Base-by-base conservation (phyloP, 2,888 invertebrate genomes). In the Lasioglossum oenotherae region DNA sequence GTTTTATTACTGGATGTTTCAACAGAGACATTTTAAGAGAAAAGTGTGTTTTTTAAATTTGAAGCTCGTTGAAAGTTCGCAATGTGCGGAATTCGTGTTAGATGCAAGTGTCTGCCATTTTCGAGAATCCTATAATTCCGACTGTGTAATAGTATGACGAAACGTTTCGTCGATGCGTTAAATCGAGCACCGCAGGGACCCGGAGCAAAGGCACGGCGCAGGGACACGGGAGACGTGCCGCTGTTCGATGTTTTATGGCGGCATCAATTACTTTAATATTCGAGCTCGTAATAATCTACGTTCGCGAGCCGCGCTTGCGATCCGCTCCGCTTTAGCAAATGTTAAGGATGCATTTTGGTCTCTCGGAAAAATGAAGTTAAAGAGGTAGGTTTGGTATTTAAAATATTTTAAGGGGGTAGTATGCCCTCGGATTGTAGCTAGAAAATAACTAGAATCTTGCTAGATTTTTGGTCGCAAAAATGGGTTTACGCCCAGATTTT, bases 191-290 rank as follows among this genome's bases (percentile, higher is more conserved):
- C 72, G 27, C 67, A 35, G 80, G 80, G 74, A 74, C 75, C 35
- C 71, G 64, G 60, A 49, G 72, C 76, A 35, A 49, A 74, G 83
- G 44, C 86, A 84, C 87, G 79, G 81, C 6, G 88, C 90, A 89
- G 89, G 87, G 91, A 93, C 93, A 91, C 89, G 89, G 72, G 53
- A 89, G 89, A 90, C 83, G 86, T 83, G 88, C 80, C 89, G 91
- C 84, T 90, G 90, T 89, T 84, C 89, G 92, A 87, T 78, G 91
- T 92, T 94, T 94, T 93, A 94, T 92, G 91, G 91, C 91, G 92
- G 92, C 93, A 94, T 94, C 93, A 92, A 94, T 94, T 94, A 93
- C 92, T 93, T 93, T 92, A 93, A 94, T 93, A 93, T 93, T 93
- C 93, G 91, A 90, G 92, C 91, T 91, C 91, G 92, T 92, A 93